phyloP scores from a whole-genome alignment of 2,888 invertebrate species.

The Hoplodrina ambigua region DNA sequence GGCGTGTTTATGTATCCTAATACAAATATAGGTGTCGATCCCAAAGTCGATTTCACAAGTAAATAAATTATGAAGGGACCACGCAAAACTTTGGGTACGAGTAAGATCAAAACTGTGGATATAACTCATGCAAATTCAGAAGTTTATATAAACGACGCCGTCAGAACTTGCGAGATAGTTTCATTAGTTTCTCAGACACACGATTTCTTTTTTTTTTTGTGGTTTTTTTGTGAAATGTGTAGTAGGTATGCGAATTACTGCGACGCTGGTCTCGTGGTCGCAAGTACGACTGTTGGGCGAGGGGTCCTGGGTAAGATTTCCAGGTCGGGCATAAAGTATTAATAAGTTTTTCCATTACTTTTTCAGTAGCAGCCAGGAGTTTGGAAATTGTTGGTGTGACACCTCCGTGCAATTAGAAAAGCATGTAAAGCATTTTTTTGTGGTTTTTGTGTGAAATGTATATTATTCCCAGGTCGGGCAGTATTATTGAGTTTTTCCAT shows the following conservation, averaged over 20 bases:
- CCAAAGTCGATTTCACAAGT: constrained; percentile 64
- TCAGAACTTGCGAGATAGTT: constrained; percentile 65
- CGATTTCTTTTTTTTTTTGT: constrained; percentile 58
- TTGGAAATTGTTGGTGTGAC: too few species aligned
- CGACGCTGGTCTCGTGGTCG: too few species aligned
- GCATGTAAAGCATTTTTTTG: too few species aligned
- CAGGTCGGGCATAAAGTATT: too few species aligned
- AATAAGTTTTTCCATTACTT: too few species aligned
- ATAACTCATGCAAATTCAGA: constrained; percentile 79
- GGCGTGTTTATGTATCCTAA: constrained; percentile 51
- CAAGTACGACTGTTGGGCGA: too few species aligned
- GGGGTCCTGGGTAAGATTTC: too few species aligned
- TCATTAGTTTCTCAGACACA: constrained; percentile 63
- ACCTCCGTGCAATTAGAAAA: too few species aligned
- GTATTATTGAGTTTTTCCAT: too few species aligned
- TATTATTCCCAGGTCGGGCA: too few species aligned
- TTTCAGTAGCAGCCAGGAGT: too few species aligned
- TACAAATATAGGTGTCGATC: constrained; percentile 57
- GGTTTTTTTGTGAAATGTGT: constrained; percentile 44
- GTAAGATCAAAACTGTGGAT: constrained; percentile 71
- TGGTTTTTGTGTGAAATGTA: too few species aligned
- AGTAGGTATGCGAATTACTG: background rate
- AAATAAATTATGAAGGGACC: constrained; percentile 68
- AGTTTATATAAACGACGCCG: constrained; percentile 71
- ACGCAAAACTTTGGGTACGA: constrained; percentile 67